Base-by-base conservation (phyloP, 1,140 invertebrate species). In the Panulirus ornatus region DNA sequence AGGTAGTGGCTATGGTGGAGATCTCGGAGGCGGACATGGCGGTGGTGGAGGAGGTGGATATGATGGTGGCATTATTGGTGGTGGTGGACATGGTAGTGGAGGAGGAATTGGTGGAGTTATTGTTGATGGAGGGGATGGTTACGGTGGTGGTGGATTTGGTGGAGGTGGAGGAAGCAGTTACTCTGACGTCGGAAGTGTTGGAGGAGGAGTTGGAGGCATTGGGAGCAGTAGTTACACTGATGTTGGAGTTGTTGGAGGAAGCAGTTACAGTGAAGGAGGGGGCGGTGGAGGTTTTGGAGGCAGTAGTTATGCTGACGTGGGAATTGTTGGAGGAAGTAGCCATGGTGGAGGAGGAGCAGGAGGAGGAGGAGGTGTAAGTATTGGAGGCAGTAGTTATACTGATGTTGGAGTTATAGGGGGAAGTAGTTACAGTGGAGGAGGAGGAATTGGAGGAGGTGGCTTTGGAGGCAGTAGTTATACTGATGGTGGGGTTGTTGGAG, bases 1-100 rank as follows among this genome's bases (percentile, higher is more conserved):
- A 42, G 75, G 75, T 27, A 19, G 42, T 6, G 75, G 75, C n/a
- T 27, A 47, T 42, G 75, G 42, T 22, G 75, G 75, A 47, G 75
- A 19, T 1, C 38, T 5, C 3, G 40, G 22, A 71, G 70, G 30
- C 30, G 11, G 36, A 6, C n/a, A 44, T n/a, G 38, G 22, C n/a
- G 75, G 75, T n/a, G 75, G 75, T 42, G 75, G 75, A 27, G 42
- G 22, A n/a, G 75, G 75, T 2, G 14, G 14, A 19, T n/a, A n/a
- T n/a, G n/a, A n/a, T n/a, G n/a, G n/a, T n/a, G n/a, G n/a, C n/a
- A n/a, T n/a, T n/a, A n/a, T n/a, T n/a, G n/a, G n/a, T n/a, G 75
- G 75, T 19, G 34, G 40, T 40, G 30, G 19, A 34, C 14, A 27
- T 16, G 22, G 70, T 2, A 38, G 70, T 6, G 70, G 70, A 34